These are phyloP conservation scores for Iselma pallidipennis DNA, from an alignment of 2,888 invertebrate species.

Conservation along the genomic window DNA sequence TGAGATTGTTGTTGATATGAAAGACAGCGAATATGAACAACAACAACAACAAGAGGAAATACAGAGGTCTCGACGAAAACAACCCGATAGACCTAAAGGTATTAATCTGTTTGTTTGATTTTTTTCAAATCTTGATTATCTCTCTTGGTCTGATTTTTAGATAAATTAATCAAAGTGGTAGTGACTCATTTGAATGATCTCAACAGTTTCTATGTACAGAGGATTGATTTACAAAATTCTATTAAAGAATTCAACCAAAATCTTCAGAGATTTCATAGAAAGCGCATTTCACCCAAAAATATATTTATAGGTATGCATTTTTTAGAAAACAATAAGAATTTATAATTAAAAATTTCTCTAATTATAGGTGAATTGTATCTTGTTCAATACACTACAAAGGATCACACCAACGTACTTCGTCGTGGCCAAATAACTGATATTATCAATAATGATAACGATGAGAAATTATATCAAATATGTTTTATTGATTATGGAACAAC, in stretches of 20 bases:
- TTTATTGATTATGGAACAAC: constrained; percentile 69
- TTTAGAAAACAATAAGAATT: too few species aligned
- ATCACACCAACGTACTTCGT: constrained; percentile 53
- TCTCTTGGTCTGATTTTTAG: neutral
- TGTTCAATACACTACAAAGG: neutral
- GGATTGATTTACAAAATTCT: neutral
- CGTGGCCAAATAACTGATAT: constrained; percentile 62
- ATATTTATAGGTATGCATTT: neutral
- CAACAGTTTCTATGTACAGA: constrained; percentile 43
- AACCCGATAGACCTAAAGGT: neutral
- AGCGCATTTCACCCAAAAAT: neutral
- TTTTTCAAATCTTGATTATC: neutral
- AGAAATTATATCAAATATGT: constrained; percentile 59
- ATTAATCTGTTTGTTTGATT: neutral
- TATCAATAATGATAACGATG: constrained; percentile 31
- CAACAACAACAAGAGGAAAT: too few species aligned
- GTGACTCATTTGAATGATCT: constrained; percentile 44
- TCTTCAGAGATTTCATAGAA: neutral
- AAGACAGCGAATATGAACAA: too few species aligned
- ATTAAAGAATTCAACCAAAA: neutral
- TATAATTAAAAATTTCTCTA: too few species aligned
- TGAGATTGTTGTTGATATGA: too few species aligned
- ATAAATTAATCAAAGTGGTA: constrained; percentile 28
- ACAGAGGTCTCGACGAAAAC: too few species aligned
- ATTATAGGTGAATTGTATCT: neutral